Conservation (phyloP, 2,888 invertebrate species). For the Eupelmus urozonus region DNA sequence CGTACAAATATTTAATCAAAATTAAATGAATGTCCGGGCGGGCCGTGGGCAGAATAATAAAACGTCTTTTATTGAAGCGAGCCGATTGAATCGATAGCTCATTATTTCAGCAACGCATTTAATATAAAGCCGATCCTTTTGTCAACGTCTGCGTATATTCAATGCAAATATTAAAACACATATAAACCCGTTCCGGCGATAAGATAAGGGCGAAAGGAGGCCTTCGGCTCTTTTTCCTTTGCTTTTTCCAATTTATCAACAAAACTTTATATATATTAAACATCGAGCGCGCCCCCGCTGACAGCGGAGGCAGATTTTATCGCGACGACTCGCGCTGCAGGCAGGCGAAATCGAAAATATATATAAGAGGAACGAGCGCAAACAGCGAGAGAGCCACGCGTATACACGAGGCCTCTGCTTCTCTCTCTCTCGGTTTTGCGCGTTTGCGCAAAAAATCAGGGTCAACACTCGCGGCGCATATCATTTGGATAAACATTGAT, state of each 20-base stretch:
- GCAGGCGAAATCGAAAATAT: conserved; percentile 28
- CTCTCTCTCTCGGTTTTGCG: conserved; percentile 36
- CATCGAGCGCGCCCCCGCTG: background rate
- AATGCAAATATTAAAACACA: background rate
- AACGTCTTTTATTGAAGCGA: too few species aligned
- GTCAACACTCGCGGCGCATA: conserved; percentile 67
- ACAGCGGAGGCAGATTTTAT: conserved; percentile 26
- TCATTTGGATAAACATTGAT: conserved; percentile 68
- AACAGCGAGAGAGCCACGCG: background rate
- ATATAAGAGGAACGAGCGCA: background rate
- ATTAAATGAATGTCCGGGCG: too few species aligned
- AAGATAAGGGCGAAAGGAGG: background rate
- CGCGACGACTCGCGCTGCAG: background rate
- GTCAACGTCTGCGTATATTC: background rate
- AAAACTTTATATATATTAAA: conserved; percentile 31
- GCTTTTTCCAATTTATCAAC: conserved; percentile 29
- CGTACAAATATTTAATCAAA: too few species aligned
- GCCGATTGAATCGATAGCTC: too few species aligned
- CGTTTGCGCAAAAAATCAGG: conserved; percentile 67
- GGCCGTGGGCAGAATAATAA: too few species aligned
- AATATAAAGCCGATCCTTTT: background rate
- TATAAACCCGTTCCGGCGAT: background rate
- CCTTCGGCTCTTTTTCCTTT: background rate
- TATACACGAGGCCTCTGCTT: background rate
- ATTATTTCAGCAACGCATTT: too few species aligned